Evolutionary conservation across 2,113 vertebrate genomes (phyloP), one percentile per base, ranked within the genome.

Genomic region (Psammodynastes pulverulentus): DNA sequence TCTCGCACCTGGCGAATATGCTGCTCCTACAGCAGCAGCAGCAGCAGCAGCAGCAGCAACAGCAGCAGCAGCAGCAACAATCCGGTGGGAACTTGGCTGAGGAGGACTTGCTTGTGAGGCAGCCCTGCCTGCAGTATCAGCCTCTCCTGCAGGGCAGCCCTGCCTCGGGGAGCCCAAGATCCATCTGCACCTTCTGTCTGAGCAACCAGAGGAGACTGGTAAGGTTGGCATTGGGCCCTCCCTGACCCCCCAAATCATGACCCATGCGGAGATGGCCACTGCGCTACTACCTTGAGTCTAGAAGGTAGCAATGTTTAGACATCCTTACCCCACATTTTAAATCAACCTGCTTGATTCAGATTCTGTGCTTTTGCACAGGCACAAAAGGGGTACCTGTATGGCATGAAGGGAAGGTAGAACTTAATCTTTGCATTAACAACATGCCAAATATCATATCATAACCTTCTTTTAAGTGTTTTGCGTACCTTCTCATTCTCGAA

Each of bases 111-210:
- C 1, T 86, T 23, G 13, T 97, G 54, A 97, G 96, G 13, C 98
- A 98, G 94, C 98, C 98, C 3, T 98, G 98, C 92, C 91, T 98
- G 67, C 97, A 97, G 58, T 98, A 98, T 93, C 97, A 96, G 72
- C 94, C 96, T 91, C 90, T 97, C 94, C 95, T 97, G 93, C 97
- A 95, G 52, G 94, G 95, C n/a, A 72, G 86, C 46, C 10, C 52
- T 72, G 45, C 15, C 4, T 9, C 23, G 0, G 89, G 97, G 15
- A 88, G 96, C 0, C 97, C 98, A 1, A 96, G 98, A 52, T 96
- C 98, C 92, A 98, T 99, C 96, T 99, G 98, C 96, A 99, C 98
- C 26, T 99, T 99, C 97, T 99, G 98, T 95, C 98, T 99, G 87
- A 96, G 98, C 95, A 98, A 98, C 91, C 98, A 98, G 96, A 98